Conservation (phyloP, 2,797 vertebrate species). For the Poeciliopsis gracilis region DNA sequence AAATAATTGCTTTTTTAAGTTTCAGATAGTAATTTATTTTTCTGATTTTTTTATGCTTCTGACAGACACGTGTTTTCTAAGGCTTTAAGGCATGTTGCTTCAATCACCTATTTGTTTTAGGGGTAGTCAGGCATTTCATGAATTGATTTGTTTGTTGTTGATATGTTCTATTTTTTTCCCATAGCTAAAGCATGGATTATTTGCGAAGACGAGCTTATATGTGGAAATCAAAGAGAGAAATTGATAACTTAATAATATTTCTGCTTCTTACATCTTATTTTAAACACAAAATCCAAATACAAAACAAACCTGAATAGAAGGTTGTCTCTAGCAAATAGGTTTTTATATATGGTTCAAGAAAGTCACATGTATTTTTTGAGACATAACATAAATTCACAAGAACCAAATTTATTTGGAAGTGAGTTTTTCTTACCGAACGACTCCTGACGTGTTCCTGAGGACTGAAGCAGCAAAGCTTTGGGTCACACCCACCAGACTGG, state of each 20-base stretch:
- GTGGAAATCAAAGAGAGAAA: not conserved
- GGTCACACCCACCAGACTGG: constrained; percentile 96
- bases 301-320: not conserved
- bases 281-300: not conserved
- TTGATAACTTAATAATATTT: not conserved
- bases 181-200: too few relatives aligned
- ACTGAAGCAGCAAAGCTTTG: constrained; percentile 98
- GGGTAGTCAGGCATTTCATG: not conserved
- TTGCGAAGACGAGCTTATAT: too few relatives aligned
- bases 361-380: not conserved
- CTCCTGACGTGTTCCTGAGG: constrained; percentile 96
- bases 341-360: not conserved
- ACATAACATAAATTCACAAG: not conserved
- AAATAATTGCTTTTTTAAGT: not conserved
- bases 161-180: not conserved
- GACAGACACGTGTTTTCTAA: not conserved
- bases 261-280: not conserved
- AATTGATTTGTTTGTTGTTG: not conserved
- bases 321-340: not conserved
- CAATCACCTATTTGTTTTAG: not conserved
- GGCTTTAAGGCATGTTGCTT: not conserved
- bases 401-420: not conserved
- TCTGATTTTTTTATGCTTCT: not conserved
- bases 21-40: not conserved
- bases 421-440: constrained; percentile 87